Evolutionary conservation across 53 echinoderm and acorn worm genomes (phyloP).

Genomic region (Hippasteria phrygiana): DNA sequence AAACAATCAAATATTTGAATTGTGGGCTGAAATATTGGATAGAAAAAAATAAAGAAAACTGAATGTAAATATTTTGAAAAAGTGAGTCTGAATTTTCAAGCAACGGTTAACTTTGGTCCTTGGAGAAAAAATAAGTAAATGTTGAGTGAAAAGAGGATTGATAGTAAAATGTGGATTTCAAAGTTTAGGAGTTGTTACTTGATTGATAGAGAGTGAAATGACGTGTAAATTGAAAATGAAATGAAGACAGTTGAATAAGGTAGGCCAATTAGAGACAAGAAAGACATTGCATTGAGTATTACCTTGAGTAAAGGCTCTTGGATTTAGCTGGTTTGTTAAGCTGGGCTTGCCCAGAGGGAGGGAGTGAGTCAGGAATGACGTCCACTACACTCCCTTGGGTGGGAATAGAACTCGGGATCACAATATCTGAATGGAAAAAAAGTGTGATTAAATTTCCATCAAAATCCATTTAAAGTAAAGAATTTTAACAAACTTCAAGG

Average conservation of each 20-base stretch:
- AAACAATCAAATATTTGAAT: background rate
- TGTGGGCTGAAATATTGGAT: background rate
- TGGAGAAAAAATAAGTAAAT: too few relatives aligned
- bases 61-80: background rate
- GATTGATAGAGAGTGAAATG: too few relatives aligned
- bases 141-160: too few relatives aligned
- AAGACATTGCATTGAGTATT: background rate
- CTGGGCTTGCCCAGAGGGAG: conserved; percentile 44
- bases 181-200: too few relatives aligned
- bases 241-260: background rate
- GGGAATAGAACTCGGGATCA: conserved; percentile 71
- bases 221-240: too few relatives aligned
- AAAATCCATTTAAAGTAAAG: too few relatives aligned
- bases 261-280: background rate
- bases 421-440: conserved; percentile 35
- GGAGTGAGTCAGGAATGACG: conserved; percentile 61
- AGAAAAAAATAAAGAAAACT: background rate
- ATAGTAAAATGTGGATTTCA: too few relatives aligned
- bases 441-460: background rate
- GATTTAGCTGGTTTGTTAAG: background rate
- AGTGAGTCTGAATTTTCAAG: background rate
- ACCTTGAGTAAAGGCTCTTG: conserved; percentile 11
- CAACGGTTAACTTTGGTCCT: too few relatives aligned
- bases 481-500: too few relatives aligned
- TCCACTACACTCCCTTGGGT: conserved; percentile 71